Evolutionary conservation across 2,888 invertebrate species (phyloP), one percentile per base, ranked within the genome.

Genomic region (Drosophila austrosaltans): DNA sequence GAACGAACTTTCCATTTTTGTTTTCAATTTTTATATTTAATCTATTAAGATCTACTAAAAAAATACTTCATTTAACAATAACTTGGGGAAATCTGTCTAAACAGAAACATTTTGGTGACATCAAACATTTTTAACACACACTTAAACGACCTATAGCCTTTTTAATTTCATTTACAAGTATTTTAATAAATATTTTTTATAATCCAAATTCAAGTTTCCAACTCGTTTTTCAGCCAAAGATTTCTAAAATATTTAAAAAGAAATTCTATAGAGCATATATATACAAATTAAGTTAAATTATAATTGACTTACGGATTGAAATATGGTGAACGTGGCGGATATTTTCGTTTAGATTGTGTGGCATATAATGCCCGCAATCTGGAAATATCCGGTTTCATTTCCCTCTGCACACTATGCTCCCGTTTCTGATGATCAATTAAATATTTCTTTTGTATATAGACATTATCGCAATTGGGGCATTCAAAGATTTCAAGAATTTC

Each of bases 161-260:
- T 8, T 10, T 32, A 32, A 32, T 32, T 32, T 32, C 5, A 32
- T 5, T 32, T 32, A 5, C 32, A 32, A 32, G 32, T 32, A 32
- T 32, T 32, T 8, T 1, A 8, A 8, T 1, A 36, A 7, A 36
- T 30, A 30, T 30, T 5, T 8, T 36, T 8, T 36, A 36, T 36
- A 36, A 8, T 8, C 40, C 57, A 40, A n/a, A n/a, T 48, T 30
- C 10, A 30, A 8, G 42, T 16, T 25, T 44, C 25, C 16, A 44
- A 16, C 12, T 20, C 32, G 20, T 20, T 16, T 32, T 30, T 30
- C 10, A 48, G 6, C 60, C 60, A 60, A 30, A 60, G 60, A 32
- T 60, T 60, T 16, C 60, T 60, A 20, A 48, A 48, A 60, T 20
- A 3, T 36, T 36, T 36, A 2, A 8, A 36, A 8, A 36, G 7